Evolutionary conservation across 2,888 invertebrate species (phyloP), one percentile per base, ranked within the genome.

Genomic region (Phrixothrix hirtus): DNA sequence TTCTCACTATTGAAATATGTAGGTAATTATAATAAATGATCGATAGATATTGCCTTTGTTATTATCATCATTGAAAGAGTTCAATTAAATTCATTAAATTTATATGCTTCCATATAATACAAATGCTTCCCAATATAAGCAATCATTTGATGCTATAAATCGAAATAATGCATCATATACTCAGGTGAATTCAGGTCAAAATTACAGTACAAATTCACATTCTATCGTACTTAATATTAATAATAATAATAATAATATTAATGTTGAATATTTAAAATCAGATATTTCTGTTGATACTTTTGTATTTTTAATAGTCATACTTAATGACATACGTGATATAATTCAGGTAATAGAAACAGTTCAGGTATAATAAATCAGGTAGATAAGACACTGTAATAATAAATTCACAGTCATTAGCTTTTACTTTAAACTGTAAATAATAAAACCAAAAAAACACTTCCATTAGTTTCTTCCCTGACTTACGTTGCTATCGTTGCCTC

Each of bases 61-160:
- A 12, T 30, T 37, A 13, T 21, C 46, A 38, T 46, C 46, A 39
- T 41, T 34, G 16, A 48, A 48, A 29, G 41, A 34, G 29, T 42
- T 38, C 34, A 45, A 30, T 15, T 11, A 26, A 42, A 37, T 36
- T 34, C 39, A 44, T 51, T 45, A 30, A 37, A 53, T 55, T 63
- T 63, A 70, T 61, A 70, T 63, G 68, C 68, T 70, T 69, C 69
- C 68, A 69, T 55, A 63, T 59, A 58, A 66, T 63, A 61, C 56
- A 62, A 57, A 70, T 66, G 70, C 71, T 72, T 72, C 70, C 71
- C 63, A 57, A 60, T 48, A 58, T 53, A 63, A 64, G 60, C 61
- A 62, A 63, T 62, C 56, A 60, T 51, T 58, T 55, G 48, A 50
- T 41, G 57, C 41, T 45, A 27, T 27, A 58, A 58, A 57, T 60